Conservation (phyloP, 2,888 invertebrate species). For the Loripinus fragilis region DNA sequence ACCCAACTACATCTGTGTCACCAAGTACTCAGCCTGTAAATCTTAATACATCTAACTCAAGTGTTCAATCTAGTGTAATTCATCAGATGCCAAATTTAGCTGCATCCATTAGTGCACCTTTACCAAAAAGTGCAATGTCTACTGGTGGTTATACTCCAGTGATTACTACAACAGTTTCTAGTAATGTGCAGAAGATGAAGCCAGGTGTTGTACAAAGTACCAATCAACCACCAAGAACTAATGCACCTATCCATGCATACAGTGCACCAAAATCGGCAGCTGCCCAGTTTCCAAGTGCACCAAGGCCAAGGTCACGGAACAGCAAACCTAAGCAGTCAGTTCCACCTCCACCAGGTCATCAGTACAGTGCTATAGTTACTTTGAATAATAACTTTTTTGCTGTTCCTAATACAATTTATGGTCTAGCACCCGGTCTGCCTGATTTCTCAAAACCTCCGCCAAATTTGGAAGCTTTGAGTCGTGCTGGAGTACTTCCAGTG, state of each 20-base stretch:
- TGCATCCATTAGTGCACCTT: neutral
- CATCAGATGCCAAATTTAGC: neutral
- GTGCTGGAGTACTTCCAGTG: neutral
- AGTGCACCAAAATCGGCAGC: neutral
- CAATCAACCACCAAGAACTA: neutral
- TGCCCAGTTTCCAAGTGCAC: neutral
- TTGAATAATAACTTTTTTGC: neutral
- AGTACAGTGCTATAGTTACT: neutral
- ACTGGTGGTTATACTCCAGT: neutral
- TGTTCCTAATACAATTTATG: neutral
- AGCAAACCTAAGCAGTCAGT: neutral
- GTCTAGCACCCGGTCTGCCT: neutral
- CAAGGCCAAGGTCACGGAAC: slow-evolving; percentile 7
- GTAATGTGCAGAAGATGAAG: neutral
- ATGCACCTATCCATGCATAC: neutral
- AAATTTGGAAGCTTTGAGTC: neutral
- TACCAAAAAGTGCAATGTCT: neutral
- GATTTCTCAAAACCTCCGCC: neutral
- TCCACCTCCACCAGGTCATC: neutral
- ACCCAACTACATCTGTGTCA: neutral
- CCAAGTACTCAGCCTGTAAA: neutral
- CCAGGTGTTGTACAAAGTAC: neutral
- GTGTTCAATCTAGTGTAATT: neutral
- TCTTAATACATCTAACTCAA: neutral
- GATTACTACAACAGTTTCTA: neutral